Evolutionary conservation across 2,113 vertebrate species (phyloP).

Genomic region (Carassius auratus): DNA sequence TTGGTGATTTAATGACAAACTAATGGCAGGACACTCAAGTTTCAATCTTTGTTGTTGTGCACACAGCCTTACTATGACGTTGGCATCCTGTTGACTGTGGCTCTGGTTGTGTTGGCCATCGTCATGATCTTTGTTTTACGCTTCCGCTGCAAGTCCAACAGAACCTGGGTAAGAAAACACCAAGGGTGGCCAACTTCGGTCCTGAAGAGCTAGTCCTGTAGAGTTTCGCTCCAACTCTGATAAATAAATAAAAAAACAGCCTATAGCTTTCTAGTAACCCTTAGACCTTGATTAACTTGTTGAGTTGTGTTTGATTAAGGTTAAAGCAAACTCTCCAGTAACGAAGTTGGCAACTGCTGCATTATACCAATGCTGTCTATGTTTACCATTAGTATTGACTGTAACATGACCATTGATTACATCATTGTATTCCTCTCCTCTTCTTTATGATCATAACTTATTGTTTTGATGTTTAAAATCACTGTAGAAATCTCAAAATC

Average conservation of each 20-base stretch:
- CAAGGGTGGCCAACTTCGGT: too few relatives aligned
- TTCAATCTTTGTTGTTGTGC: neutral
- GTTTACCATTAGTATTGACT: neutral
- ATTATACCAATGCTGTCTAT: neutral
- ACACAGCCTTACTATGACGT: slow-evolving; percentile 89
- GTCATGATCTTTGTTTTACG: slow-evolving; percentile 85
- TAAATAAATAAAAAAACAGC: too few relatives aligned
- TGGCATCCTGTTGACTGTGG: slow-evolving; percentile 90
- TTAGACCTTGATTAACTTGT: neutral
- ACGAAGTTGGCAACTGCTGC: neutral
- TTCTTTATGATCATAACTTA: neutral
- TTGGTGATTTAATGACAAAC: neutral
- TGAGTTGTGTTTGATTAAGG: neutral
- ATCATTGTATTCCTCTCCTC: neutral
- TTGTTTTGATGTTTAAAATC: neutral
- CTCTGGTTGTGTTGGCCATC: slow-evolving; percentile 85
- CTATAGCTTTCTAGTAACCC: too few relatives aligned
- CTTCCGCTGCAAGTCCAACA: slow-evolving; percentile 84
- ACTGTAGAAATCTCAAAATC: neutral
- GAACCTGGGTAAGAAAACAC: slow-evolving; percentile 80
- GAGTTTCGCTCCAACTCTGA: too few relatives aligned
- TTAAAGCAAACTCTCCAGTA: neutral
- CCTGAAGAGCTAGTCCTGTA: neutral
- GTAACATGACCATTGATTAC: neutral
- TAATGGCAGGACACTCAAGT: neutral